Evolutionary conservation across 2,113 vertebrate species (phyloP).

Genomic region (Labrus mixtus): DNA sequence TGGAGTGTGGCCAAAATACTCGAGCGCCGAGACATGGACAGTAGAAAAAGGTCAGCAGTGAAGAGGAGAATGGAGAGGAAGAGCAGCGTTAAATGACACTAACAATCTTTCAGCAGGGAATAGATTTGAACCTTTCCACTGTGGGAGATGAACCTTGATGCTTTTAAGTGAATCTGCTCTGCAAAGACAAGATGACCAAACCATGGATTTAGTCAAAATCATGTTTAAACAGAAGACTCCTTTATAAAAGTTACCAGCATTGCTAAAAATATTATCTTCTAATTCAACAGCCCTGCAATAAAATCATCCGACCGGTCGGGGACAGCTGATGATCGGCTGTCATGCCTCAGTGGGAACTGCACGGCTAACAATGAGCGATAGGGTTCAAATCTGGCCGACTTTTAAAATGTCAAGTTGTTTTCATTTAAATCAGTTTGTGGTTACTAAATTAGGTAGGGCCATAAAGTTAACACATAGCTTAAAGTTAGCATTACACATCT

Average conservation of each 20-base stretch:
- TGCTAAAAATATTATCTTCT: too few species aligned
- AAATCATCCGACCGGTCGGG: too few species aligned
- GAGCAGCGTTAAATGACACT: slow-evolving; percentile 46
- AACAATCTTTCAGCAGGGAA: slow-evolving; percentile 58
- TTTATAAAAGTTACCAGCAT: neutral
- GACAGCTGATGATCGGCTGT: too few species aligned
- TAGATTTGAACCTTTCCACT: slow-evolving; percentile 54
- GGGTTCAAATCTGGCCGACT: too few species aligned
- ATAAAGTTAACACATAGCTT: too few species aligned
- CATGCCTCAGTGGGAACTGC: too few species aligned
- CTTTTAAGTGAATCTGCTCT: slow-evolving; percentile 17
- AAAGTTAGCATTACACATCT: too few species aligned
- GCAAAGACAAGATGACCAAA: neutral
- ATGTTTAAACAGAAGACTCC: neutral
- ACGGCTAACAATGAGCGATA: too few species aligned
- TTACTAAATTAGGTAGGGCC: too few species aligned
- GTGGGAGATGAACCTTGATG: slow-evolving; percentile 39
- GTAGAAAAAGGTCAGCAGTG: slow-evolving; percentile 67
- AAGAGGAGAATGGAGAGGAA: slow-evolving; percentile 36
- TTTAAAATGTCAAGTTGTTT: too few species aligned
- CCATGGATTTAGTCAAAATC: neutral
- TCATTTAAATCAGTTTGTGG: too few species aligned
- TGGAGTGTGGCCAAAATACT: slow-evolving; percentile 73
- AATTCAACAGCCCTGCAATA: too few species aligned
- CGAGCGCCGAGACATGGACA: slow-evolving; percentile 55